A percentile compares a stretch with the other conserved stretches of the same genome.
These are phyloP conservation scores for Frieseomelitta varia DNA, from an alignment of 1,140 invertebrate species.

Conservation along the genomic window DNA sequence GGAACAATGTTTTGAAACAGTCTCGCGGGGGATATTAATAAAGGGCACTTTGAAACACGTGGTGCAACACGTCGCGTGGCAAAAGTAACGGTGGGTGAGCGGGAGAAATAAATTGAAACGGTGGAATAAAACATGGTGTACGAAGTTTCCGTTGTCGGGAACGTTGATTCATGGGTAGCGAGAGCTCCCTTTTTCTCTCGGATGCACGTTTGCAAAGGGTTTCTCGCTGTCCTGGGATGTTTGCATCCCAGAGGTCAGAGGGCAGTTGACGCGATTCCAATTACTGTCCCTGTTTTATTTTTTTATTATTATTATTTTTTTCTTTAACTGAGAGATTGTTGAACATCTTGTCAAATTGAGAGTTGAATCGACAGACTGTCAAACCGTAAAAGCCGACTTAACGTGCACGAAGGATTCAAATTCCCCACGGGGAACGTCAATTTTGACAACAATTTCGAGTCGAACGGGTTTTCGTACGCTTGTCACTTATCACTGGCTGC, in stretches of 20 bases:
- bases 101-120: conserved; percentile 6
- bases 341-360: neutral
- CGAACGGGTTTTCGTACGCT: too few relatives aligned
- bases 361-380: neutral
- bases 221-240: neutral
- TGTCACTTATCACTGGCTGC: too few relatives aligned
- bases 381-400: neutral
- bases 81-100: neutral
- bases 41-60: neutral
- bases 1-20: neutral
- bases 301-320: too few relatives aligned
- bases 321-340: neutral
- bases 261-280: neutral
- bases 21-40: neutral
- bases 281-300: neutral
- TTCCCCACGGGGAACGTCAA: too few relatives aligned
- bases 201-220: neutral
- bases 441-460: too few relatives aligned
- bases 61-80: neutral
- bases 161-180: conserved; percentile 18
- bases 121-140: conserved; percentile 1
- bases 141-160: neutral
- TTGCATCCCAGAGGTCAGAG: neutral
- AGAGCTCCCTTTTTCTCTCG: neutral
- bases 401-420: too few relatives aligned